These are phyloP conservation scores for Caerostris darwini DNA, from an alignment of 1,140 invertebrate genomes.

Conservation along the genomic window DNA sequence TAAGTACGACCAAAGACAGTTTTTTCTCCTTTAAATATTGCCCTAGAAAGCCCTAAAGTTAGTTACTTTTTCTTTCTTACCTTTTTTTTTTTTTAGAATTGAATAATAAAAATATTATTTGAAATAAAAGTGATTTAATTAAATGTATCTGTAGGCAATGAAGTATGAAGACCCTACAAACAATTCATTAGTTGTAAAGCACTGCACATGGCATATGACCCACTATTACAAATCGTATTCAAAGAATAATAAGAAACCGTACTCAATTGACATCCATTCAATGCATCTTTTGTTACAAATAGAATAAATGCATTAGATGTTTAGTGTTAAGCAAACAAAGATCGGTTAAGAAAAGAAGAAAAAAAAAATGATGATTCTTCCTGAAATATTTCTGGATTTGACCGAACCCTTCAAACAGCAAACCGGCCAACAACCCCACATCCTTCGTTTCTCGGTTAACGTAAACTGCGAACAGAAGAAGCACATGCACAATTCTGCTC, in stretches of 20 bases:
- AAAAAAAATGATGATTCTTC: background rate
- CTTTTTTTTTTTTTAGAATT: no score
- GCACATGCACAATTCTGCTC: background rate
- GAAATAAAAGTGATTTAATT: no score
- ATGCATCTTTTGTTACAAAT: background rate
- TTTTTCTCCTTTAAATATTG: no score
- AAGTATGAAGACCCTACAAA: no score
- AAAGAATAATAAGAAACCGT: background rate
- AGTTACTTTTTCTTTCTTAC: no score
- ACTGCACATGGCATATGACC: no score
- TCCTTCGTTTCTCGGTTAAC: background rate
- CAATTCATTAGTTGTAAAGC: no score
- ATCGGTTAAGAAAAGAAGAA: background rate
- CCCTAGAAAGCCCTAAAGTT: no score
- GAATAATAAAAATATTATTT: no score
- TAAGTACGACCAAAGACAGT: no score
- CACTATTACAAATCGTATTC: no score
- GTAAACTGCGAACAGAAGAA: conserved; percentile 48
- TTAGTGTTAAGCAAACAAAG: conserved; percentile 8
- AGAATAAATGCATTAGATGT: background rate
- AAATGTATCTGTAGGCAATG: no score
- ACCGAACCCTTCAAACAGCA: background rate
- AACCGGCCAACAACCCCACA: conserved; percentile 43
- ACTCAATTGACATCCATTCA: background rate
- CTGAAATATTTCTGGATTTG: background rate